Percentiles rank a stretch among this genome's conserved stretches.
These are phyloP conservation scores for Ceratitis capitata DNA, from an alignment of 1,140 invertebrate species.

Conservation along the genomic window DNA sequence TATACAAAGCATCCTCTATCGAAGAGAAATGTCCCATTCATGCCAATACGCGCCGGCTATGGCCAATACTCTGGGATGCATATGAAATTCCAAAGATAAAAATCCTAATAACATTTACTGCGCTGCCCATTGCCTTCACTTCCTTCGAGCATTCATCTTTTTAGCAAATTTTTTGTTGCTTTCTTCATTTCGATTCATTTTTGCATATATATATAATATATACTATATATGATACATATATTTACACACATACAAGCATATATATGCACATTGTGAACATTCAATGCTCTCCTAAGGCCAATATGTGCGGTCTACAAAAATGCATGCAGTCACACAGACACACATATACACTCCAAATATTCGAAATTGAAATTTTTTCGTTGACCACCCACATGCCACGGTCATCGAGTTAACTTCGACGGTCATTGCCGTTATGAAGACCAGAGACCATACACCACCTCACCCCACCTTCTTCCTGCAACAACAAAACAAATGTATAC, in stretches of 20 bases:
- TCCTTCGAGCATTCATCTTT: not conserved
- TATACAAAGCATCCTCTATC: not conserved
- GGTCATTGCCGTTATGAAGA: not conserved
- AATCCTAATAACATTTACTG: constrained; percentile 18
- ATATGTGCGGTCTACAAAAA: not conserved
- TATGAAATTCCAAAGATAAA: constrained; percentile 18
- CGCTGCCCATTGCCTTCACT: not conserved
- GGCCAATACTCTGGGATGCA: not conserved
- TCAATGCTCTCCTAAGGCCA: not conserved
- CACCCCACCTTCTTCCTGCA: not conserved
- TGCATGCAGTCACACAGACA: not conserved
- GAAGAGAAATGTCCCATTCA: not conserved
- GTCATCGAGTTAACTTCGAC: constrained; percentile 9
- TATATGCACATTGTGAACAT: not conserved
- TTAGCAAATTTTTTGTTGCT: not conserved
- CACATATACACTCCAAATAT: not conserved
- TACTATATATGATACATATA: not conserved
- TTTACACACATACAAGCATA: not conserved
- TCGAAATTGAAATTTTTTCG: constrained; percentile 17
- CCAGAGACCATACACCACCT: not conserved
- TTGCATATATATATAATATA: not conserved
- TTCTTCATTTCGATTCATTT: not conserved
- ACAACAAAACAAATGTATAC: too few relatives aligned
- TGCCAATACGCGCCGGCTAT: not conserved
- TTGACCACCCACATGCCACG: not conserved